Conservation (phyloP, 2,113 vertebrate genomes). For the Solea solea region DNA sequence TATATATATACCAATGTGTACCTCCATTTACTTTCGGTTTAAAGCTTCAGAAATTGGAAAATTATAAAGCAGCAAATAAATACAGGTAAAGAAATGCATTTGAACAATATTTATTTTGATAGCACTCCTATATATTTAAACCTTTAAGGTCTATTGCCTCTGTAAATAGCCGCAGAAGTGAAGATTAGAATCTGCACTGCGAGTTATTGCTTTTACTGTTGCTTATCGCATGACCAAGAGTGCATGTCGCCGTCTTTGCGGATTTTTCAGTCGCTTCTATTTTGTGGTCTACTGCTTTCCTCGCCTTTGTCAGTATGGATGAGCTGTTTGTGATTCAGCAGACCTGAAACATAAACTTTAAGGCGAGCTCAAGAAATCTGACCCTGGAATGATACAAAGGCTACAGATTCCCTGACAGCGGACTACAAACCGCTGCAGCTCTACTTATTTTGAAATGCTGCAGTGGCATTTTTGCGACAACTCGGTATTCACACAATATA, state of each 20-base stretch:
- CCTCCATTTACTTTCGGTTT: neutral
- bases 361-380: constrained; percentile 58
- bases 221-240: constrained; percentile 63
- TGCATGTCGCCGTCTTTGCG: constrained; percentile 61
- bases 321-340: constrained; percentile 71
- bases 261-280: constrained; percentile 68
- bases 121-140: neutral
- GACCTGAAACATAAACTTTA: constrained; percentile 72
- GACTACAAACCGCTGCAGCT: constrained; percentile 45
- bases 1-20: too few species aligned
- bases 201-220: constrained; percentile 58
- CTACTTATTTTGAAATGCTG: neutral
- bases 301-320: constrained; percentile 62
- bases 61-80: constrained; percentile 5
- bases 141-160: constrained; percentile 19
- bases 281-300: constrained; percentile 67
- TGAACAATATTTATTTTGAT: neutral
- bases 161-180: constrained; percentile 44
- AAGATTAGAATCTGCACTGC: constrained; percentile 50
- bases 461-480: too few species aligned
- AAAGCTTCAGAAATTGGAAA: neutral
- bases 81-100: neutral
- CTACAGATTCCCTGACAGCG: constrained; percentile 41
- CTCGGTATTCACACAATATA: neutral
- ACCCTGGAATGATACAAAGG: constrained; percentile 54